These are phyloP conservation scores for Lepidothrix coronata DNA, from an alignment of 2,113 vertebrate genomes.

Conservation along the genomic window DNA sequence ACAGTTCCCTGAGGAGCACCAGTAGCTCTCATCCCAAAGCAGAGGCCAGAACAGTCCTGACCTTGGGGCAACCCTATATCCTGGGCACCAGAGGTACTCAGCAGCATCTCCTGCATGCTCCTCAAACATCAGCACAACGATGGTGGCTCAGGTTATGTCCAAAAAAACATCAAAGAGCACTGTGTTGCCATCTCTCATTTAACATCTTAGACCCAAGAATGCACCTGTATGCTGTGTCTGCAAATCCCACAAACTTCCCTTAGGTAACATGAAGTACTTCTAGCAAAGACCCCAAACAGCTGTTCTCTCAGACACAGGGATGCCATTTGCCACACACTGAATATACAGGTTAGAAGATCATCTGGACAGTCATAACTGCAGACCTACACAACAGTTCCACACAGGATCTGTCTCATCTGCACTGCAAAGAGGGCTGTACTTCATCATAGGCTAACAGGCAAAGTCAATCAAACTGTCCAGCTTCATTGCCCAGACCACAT, in stretches of 20 bases:
- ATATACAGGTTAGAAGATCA: background rate
- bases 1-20: background rate
- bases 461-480: background rate
- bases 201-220: background rate
- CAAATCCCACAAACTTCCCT: background rate
- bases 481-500: background rate
- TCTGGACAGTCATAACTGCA: background rate
- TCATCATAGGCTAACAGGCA: background rate
- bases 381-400: background rate
- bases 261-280: background rate
- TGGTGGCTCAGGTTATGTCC: background rate
- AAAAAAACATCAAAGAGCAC: background rate
- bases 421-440: background rate
- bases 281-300: background rate
- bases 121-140: background rate
- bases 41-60: background rate
- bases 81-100: fast-evolving
- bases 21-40: background rate
- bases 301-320: background rate
- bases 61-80: background rate
- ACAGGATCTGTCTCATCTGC: background rate
- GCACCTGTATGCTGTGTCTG: background rate
- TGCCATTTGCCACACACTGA: background rate
- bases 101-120: background rate
- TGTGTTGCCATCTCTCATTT: background rate